Base-by-base conservation (phyloP, 2,113 vertebrate species). In the Gracilinanus agilis region DNA sequence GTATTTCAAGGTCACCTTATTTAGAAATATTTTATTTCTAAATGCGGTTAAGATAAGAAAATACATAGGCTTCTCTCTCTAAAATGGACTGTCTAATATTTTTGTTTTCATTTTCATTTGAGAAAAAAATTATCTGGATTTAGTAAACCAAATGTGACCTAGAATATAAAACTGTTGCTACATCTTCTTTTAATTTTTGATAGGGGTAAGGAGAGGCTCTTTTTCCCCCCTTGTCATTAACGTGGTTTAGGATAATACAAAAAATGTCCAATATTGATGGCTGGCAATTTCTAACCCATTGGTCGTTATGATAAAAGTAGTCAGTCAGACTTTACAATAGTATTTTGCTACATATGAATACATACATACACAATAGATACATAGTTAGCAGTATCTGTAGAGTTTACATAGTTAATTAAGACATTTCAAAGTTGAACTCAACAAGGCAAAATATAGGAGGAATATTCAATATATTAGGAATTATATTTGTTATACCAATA, bases 391-490 rank as follows among this genome's bases (percentile, higher is more conserved):
- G 44, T 0, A 29, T 97, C 95, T 95, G 90, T 56, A 95, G 94
- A 91, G 53, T 92, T 97, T 90, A 8, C 11, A 10, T 24, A 95
- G n/a, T n/a, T n/a, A n/a, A n/a, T n/a, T n/a, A 3, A 90, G 90
- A 90, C 83, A 90, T 95, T 95, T 95, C 1, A 91, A 94, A 96
- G 44, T 24, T 27, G 55, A 91, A 90, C 61, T 96, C 24, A 94
- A 56, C 93, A 90, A 93, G 95, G 55, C 29, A 91, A 24, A 3
- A 13, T 53, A 44, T 49, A 94, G 90, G 23, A 44, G 88, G 96
- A 24, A 44, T 93, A 21, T 0, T 94, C 92, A 92, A 88, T 88
- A 49, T 91, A 96, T 83, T 92, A 97, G 67, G 90, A 96, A 97
- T 95, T 2, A 16, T 94, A 67, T 49, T 96, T 95, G 44, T 44